These are phyloP conservation scores for Geophilus truncorum DNA, from an alignment of 2,888 invertebrate species.

Conservation along the genomic window DNA sequence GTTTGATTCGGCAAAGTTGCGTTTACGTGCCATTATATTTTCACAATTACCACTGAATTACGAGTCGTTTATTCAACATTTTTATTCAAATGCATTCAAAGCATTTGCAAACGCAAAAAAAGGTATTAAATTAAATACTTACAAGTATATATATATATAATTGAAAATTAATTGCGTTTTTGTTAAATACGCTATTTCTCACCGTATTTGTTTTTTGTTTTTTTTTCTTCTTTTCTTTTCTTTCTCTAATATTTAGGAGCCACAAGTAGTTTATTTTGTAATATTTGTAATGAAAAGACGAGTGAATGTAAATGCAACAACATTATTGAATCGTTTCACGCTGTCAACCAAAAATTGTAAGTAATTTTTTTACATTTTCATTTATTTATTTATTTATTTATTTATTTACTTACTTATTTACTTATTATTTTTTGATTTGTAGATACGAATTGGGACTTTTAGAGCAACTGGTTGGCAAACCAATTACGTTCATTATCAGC, in stretches of 20 bases:
- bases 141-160: background rate
- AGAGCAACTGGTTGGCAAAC: conserved; percentile 77
- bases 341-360: conserved; percentile 63
- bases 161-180: too few species aligned
- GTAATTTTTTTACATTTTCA: conserved; percentile 35
- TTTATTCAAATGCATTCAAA: conserved; percentile 1
- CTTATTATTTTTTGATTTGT: conserved; percentile 34
- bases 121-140: background rate
- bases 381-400: conserved; percentile 17
- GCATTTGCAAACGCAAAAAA: background rate
- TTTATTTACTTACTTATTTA: too few species aligned
- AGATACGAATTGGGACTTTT: conserved; percentile 62
- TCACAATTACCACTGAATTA: conserved; percentile 16
- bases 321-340: conserved; percentile 66
- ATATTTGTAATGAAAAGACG: background rate
- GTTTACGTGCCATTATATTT: conserved; percentile 6
- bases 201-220: too few species aligned
- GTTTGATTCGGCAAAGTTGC: background rate
- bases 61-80: background rate
- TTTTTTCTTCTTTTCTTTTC: too few species aligned
- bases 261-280: background rate
- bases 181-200: too few species aligned
- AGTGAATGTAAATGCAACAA: conserved; percentile 59
- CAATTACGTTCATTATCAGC: conserved; percentile 76
- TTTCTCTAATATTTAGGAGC: too few species aligned